These are phyloP conservation scores for Dallia pectoralis DNA, from an alignment of 2,797 vertebrate genomes.

Conservation along the genomic window DNA sequence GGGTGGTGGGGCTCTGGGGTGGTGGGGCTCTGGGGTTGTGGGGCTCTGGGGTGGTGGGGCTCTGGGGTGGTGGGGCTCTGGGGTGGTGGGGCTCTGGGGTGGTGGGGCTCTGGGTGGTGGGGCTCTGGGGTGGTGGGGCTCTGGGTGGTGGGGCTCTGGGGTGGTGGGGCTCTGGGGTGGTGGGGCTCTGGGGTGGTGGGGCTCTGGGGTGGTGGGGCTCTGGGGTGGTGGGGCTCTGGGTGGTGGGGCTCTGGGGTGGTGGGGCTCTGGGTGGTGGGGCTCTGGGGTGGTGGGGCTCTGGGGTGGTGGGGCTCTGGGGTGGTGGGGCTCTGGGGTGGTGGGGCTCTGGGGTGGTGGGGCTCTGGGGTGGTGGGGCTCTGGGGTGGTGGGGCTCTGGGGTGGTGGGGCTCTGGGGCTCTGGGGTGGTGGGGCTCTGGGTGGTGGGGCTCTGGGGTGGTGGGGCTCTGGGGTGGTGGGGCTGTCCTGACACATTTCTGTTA, in stretches of 20 bases:
- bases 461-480: constrained; percentile 64
- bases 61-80: too few relatives aligned
- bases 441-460: constrained; percentile 62
- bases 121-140: constrained; percentile 64
- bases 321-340: too few relatives aligned
- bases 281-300: constrained; percentile 65
- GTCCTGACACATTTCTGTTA: constrained; percentile 92
- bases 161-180: constrained; percentile 66
- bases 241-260: constrained; percentile 63
- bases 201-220: too few relatives aligned
- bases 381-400: constrained; percentile 66
- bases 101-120: too few relatives aligned
- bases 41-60: constrained; percentile 63
- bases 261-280: too few relatives aligned
- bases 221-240: constrained; percentile 66
- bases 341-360: constrained; percentile 63
- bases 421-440: constrained; percentile 66
- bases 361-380: too few relatives aligned
- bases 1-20: constrained; percentile 63
- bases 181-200: constrained; percentile 63
- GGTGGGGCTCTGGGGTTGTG: too few relatives aligned
- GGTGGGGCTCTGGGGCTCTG: too few relatives aligned
- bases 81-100: constrained; percentile 66
- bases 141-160: too few relatives aligned
- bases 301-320: constrained; percentile 63